A percentile compares a stretch with the other conserved stretches of the same genome.
Evolutionary conservation across 1,140 invertebrate genomes (phyloP).

Genomic region (Halictus rubicundus): DNA sequence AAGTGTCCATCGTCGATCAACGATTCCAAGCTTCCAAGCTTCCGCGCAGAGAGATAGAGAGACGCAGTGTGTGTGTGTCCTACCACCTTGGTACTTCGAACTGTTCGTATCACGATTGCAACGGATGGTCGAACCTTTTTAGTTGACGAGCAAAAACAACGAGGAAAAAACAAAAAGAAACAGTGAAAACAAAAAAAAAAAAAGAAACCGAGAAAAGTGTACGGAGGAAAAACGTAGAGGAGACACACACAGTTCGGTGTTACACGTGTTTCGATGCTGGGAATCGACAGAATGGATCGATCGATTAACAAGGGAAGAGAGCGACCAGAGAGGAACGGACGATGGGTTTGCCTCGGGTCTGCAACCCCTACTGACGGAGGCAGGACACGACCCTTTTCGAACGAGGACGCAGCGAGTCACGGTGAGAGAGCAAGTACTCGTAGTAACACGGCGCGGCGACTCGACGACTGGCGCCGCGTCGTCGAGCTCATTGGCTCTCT

Average conservation of each 20-base stretch:
- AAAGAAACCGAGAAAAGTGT: not conserved
- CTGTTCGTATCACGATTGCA: slow-evolving; percentile 1
- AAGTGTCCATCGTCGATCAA: slow-evolving; percentile 1
- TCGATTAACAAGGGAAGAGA: not conserved
- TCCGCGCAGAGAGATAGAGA: not conserved
- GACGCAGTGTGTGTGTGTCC: no score
- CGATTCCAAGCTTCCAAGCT: not conserved
- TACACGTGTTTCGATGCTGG: no score
- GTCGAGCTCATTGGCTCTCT: slow-evolving; percentile 59
- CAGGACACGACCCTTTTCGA: slow-evolving; percentile 46
- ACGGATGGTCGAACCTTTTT: not conserved
- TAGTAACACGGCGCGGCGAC: slow-evolving; percentile 62
- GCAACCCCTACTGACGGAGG: slow-evolving; percentile 59
- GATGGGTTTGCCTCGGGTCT: slow-evolving; percentile 41
- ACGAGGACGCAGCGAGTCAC: slow-evolving; percentile 28
- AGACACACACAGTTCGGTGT: not conserved
- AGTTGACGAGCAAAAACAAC: no score
- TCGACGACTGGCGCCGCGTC: slow-evolving; percentile 66
- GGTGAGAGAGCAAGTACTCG: slow-evolving; percentile 45
- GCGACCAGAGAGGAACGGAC: not conserved
- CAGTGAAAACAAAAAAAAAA: no score
- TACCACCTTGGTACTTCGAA: not conserved
- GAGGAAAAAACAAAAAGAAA: not conserved
- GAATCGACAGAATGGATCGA: not conserved
- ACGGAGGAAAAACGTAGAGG: not conserved